Conservation (phyloP, 2,113 vertebrate genomes). For the Labeo catla region DNA sequence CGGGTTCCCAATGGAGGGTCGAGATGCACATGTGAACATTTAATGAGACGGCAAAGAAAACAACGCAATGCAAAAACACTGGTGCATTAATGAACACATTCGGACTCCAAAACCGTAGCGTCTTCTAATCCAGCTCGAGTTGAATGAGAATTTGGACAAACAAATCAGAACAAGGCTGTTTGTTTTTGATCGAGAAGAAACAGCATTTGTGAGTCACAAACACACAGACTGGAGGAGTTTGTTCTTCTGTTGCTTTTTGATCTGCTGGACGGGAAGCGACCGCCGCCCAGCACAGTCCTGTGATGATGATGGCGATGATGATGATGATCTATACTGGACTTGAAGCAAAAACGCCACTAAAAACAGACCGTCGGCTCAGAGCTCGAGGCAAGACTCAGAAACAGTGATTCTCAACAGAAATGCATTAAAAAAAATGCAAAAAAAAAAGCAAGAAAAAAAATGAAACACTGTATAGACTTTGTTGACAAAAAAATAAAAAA, state of each 20-base stretch:
- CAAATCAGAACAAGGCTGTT: slow-evolving; percentile 58
- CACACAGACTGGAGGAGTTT: slow-evolving; percentile 65
- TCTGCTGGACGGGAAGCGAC: slow-evolving; percentile 42
- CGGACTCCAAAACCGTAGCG: background rate
- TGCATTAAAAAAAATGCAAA: background rate
- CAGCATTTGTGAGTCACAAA: slow-evolving; percentile 67
- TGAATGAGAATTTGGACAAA: slow-evolving; percentile 41
- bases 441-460: background rate
- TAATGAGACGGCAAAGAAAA: slow-evolving; percentile 64
- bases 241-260: slow-evolving; percentile 71
- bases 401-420: background rate
- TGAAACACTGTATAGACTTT: background rate
- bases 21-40: slow-evolving; percentile 46
- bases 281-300: background rate
- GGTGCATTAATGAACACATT: background rate
- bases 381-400: background rate
- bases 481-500: no score
- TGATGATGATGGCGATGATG: background rate
- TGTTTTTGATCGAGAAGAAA: slow-evolving; percentile 66
- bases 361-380: background rate
- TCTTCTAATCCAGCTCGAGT: background rate
- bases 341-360: background rate
- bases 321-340: background rate
- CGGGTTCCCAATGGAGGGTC: slow-evolving; percentile 57
- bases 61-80: background rate